Conservation (phyloP, 2,888 invertebrate species). For the Folsomia candida region DNA sequence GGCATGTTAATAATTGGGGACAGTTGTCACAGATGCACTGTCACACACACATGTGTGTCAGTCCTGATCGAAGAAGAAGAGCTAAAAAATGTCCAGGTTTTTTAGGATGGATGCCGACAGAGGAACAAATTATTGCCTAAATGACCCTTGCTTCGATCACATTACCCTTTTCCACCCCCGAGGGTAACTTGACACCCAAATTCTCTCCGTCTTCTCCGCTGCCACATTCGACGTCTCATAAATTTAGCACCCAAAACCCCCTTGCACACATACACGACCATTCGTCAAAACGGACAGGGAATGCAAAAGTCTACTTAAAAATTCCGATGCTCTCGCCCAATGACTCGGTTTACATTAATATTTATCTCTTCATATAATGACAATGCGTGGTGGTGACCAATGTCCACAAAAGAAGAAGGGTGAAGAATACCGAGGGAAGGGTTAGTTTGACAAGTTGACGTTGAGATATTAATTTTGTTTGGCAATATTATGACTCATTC, state of each 20-base stretch:
- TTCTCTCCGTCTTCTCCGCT: not conserved
- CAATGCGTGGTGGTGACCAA: no score
- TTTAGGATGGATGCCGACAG: slow-evolving; percentile 7
- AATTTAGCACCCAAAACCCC: not conserved
- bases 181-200: not conserved
- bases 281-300: not conserved
- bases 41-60: not conserved
- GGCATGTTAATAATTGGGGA: slow-evolving; percentile 2
- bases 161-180: slow-evolving; percentile 6
- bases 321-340: not conserved
- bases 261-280: not conserved
- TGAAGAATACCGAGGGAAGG: no score
- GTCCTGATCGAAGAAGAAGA: not conserved
- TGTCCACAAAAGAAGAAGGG: no score
- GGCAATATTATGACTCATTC: no score
- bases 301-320: not conserved
- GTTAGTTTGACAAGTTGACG: no score
- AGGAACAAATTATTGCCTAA: slow-evolving; percentile 16
- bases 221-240: slow-evolving; percentile 8
- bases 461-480: no score
- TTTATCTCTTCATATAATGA: no score
- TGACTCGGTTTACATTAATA: not conserved
- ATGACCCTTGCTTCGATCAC: slow-evolving; percentile 16
- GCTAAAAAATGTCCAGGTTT: slow-evolving; percentile 15
- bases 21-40: slow-evolving; percentile 4